phyloP scores from a whole-genome alignment of 1,140 invertebrate species.

The Schmidtea mediterranea region DNA sequence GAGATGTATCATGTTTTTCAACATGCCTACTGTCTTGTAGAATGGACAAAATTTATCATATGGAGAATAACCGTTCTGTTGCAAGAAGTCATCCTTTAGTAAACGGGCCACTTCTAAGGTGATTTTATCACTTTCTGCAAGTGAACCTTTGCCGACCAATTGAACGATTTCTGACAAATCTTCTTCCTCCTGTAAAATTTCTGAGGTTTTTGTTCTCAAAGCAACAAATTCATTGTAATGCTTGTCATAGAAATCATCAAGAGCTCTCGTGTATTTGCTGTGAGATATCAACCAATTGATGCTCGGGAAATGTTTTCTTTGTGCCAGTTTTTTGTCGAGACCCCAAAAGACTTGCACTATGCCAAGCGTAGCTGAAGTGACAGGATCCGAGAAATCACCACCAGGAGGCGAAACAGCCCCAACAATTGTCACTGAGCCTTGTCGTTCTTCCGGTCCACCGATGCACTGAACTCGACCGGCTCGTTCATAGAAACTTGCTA shows the following conservation, averaged over 20 bases:
- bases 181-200: constrained; percentile 74
- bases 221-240: constrained; percentile 96
- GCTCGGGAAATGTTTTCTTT: constrained; percentile 96
- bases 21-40: constrained; percentile 96
- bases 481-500: constrained; percentile 85
- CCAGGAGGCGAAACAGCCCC: constrained; percentile 96
- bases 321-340: constrained; percentile 91
- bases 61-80: constrained; percentile 64
- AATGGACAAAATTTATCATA: constrained; percentile 77
- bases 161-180: constrained; percentile 98
- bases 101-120: constrained; percentile 91
- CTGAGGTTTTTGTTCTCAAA: constrained; percentile 32
- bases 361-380: constrained; percentile 88
- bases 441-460: constrained; percentile 70
- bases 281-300: constrained; percentile 99
- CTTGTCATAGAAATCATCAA: constrained; percentile 98
- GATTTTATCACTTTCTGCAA: constrained; percentile 95
- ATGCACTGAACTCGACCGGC: constrained; percentile 83
- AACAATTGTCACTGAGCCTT: constrained; percentile 92
- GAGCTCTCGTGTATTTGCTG: constrained; percentile 84
- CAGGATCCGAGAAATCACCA: constrained; percentile 98
- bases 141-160: constrained; percentile 81
- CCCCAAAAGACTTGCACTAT: constrained; percentile 99
- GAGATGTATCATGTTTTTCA: constrained; percentile 89
- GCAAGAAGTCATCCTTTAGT: constrained; percentile 94